Conservation (phyloP, 2,888 invertebrate genomes). For the Pandemis cinnamomeana region DNA sequence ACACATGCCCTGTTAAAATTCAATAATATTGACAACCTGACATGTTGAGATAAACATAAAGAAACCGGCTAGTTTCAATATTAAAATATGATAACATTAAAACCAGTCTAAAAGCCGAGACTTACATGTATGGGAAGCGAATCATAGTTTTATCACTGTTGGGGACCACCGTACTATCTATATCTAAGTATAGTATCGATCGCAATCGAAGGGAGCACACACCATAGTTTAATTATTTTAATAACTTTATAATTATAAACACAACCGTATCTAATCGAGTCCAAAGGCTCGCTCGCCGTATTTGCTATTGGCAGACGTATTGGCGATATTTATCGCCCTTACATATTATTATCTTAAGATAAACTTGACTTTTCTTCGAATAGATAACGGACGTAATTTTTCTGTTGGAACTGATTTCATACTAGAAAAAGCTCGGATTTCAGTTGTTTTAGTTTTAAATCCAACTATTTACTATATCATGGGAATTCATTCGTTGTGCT, state of each 20-base stretch:
- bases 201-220: not conserved
- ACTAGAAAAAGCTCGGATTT: not conserved
- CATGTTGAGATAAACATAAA: not conserved
- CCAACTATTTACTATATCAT: not conserved
- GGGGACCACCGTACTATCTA: not conserved
- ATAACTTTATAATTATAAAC: conserved; percentile 6
- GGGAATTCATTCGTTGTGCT: not conserved
- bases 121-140: conserved; percentile 2
- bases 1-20: too few relatives aligned
- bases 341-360: conserved; percentile 1
- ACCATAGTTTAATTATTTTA: not conserved
- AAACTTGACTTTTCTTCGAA: conserved; percentile 8
- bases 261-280: conserved; percentile 15
- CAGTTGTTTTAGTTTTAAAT: not conserved
- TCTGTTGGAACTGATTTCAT: not conserved
- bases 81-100: not conserved
- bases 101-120: not conserved
- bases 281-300: conserved; percentile 1
- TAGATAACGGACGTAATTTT: not conserved
- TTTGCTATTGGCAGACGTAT: conserved; percentile 6
- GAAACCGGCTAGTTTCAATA: not conserved
- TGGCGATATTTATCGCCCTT: conserved; percentile 9
- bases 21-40: too few relatives aligned
- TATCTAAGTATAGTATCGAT: not conserved
- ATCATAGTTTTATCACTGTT: not conserved